Evolutionary conservation across 2,113 vertebrate genomes (phyloP).

Genomic region (Neomonachus schauinslandi): DNA sequence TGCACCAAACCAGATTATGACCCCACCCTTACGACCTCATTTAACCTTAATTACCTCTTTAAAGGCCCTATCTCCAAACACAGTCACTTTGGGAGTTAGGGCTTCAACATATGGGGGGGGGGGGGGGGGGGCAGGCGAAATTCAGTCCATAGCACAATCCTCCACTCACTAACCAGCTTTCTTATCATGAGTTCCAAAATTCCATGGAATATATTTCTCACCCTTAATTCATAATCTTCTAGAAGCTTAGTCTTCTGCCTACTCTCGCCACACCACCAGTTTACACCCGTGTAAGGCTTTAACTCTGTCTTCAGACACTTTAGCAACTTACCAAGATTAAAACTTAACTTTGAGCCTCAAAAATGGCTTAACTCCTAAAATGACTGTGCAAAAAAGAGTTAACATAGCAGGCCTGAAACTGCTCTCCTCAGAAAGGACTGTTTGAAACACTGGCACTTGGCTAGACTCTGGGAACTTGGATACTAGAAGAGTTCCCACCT

Average conservation of each 20-base stretch:
- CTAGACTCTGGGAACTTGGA: neutral
- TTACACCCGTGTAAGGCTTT: neutral
- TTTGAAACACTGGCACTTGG: neutral
- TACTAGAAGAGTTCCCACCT: neutral
- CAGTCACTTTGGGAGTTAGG: neutral
- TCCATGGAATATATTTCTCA: neutral
- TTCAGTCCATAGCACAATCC: neutral
- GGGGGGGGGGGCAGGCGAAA: neutral
- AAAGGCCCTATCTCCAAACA: neutral
- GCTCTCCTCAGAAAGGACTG: neutral
- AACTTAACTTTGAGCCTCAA: constrained; percentile 27
- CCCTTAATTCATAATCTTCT: neutral
- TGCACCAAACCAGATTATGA: neutral
- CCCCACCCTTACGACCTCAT: neutral
- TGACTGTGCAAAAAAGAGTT: neutral
- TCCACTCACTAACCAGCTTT: neutral
- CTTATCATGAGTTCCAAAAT: neutral
- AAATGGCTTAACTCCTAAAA: neutral
- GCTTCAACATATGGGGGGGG: neutral
- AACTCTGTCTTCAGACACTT: neutral
- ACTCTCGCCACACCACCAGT: neutral
- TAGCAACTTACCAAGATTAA: constrained; percentile 40
- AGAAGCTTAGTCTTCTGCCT: neutral
- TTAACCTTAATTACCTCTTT: neutral
- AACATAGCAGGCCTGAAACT: neutral